Base-by-base conservation (phyloP, 2,888 invertebrate species). In the Ochropleura plecta region DNA sequence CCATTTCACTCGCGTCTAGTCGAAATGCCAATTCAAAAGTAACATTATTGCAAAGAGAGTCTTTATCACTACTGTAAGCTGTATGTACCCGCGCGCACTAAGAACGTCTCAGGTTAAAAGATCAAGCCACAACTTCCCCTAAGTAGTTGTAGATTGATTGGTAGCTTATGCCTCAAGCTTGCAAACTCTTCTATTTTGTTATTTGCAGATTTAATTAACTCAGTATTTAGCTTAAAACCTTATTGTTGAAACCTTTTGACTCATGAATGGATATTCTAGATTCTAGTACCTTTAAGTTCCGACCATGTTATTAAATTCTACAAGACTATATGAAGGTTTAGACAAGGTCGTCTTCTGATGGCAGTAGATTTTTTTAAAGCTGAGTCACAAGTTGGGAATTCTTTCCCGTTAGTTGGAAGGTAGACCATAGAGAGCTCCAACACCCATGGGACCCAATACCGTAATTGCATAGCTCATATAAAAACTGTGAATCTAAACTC, bases 61-160 rank as follows among this genome's bases (percentile, higher is more conserved):
- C 48, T 42, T 49, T n/a, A 30, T 3, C 18, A 51, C 63, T 18
- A 20, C 44, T 69, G 30, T 55, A 59, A 42, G 55, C 20, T 48
- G 40, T 59, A 40, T 62, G 12, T 30, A 8, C 5, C n/a, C 20
- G 16, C 14, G 8, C 42, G 18, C 42, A 44, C 51, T 42, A 59
- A 53, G 18, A 68, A 78, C 68, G 16, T 57, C 69, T 57, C 30
- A 20, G 57, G 80, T 79, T 18, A 73, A 70, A 70, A 67, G 80
- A 67, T 75, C 69, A 62, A 49, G 55, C 46, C 57, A 40, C 49
- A 40, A 40, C 40, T 42, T 51, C 40, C 3, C 62, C 40, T 65
- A 80, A 68, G 68, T 20, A 46, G 55, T 14, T 60, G 30, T 40
- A 57, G 53, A 53, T 71, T 64, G 60, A 76, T 71, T 60, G 40